phyloP scores from a whole-genome alignment of 2,113 vertebrate genomes.

The Ophthalmolycus amberensis region DNA sequence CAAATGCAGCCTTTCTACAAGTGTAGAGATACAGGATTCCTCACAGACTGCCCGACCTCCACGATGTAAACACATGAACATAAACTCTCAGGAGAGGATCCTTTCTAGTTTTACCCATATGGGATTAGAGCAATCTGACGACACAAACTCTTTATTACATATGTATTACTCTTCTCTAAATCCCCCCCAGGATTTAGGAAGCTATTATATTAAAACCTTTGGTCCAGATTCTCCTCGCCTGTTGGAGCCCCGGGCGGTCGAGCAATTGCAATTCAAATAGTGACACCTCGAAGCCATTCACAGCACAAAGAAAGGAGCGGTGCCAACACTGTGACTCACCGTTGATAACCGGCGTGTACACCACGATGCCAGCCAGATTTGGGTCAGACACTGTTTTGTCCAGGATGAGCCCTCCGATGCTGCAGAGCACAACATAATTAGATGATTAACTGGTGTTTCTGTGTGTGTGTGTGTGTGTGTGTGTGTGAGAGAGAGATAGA shows the following conservation, averaged over 20 bases:
- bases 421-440: slow-evolving; percentile 74
- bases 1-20: neutral
- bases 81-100: neutral
- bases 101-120: neutral
- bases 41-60: neutral
- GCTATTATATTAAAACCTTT: neutral
- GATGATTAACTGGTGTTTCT: slow-evolving; percentile 25
- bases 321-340: slow-evolving; percentile 83
- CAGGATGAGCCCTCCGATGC: slow-evolving; percentile 98
- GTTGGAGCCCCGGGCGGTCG: neutral
- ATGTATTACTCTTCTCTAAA: neutral
- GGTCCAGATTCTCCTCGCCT: neutral
- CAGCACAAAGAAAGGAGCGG: neutral
- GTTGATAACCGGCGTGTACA: slow-evolving; percentile 97
- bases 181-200: slow-evolving; percentile 2
- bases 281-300: neutral
- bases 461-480: neutral
- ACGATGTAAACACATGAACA: neutral
- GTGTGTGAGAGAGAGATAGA: neutral
- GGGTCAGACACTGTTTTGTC: slow-evolving; percentile 98
- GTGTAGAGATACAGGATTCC: neutral
- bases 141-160: neutral
- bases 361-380: slow-evolving; percentile 95
- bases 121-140: neutral
- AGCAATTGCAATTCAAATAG: slow-evolving; percentile 12